Conservation (phyloP, 2,888 invertebrate species). For the Agrotis clavis region DNA sequence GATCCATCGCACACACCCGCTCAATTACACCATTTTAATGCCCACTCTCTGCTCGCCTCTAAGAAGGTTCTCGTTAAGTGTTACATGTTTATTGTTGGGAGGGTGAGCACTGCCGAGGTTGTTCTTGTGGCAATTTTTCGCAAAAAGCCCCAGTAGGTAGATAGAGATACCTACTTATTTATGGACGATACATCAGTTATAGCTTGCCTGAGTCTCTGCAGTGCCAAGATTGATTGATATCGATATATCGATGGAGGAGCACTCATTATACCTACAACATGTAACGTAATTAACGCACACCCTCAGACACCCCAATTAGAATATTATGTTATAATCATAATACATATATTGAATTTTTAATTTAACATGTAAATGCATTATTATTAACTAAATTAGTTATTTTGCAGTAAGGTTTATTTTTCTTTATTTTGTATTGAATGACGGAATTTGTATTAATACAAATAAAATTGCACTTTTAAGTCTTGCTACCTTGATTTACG, state of each 20-base stretch:
- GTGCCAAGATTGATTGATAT: neutral
- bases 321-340: no score
- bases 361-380: no score
- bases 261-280: no score
- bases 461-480: no score
- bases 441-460: no score
- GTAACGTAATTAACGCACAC: no score
- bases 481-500: no score
- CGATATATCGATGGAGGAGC: neutral
- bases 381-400: no score
- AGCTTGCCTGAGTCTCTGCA: slow-evolving; percentile 5
- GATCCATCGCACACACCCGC: slow-evolving; percentile 61
- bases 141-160: neutral
- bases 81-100: slow-evolving; percentile 54
- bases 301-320: no score
- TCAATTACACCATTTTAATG: slow-evolving; percentile 64
- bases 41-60: slow-evolving; percentile 49
- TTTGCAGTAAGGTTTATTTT: no score
- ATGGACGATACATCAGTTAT: neutral
- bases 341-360: no score
- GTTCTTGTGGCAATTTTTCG: slow-evolving; percentile 29
- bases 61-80: slow-evolving; percentile 51
- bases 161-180: neutral
- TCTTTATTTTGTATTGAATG: no score
- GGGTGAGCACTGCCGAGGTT: slow-evolving; percentile 27